Evolutionary conservation across 2,113 vertebrate genomes (phyloP).

Genomic region (Donacobius atricapilla): DNA sequence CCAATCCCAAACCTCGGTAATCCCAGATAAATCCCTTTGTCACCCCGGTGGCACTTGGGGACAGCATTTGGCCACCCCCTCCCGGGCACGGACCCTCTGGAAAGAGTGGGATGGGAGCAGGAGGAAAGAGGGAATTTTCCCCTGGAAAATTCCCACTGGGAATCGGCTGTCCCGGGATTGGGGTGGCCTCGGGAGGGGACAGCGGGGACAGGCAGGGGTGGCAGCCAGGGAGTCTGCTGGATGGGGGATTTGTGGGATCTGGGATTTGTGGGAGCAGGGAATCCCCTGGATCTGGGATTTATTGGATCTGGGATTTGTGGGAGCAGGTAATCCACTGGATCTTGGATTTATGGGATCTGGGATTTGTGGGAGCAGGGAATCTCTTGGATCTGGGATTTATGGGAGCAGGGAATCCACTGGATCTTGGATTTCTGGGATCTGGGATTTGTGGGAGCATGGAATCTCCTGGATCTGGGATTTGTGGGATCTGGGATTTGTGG

Average conservation of each 20-base stretch:
- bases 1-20: fast-evolving
- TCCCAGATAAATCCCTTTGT: not conserved
- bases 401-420: too few species aligned
- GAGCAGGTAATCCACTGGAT: not conserved
- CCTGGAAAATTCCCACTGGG: not conserved
- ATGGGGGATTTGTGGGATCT: not conserved
- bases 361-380: not conserved
- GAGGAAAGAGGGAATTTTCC: not conserved
- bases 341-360: not conserved
- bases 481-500: not conserved
- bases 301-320: too few species aligned
- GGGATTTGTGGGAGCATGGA: not conserved
- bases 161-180: not conserved
- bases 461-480: not conserved
- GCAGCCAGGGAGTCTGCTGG: not conserved
- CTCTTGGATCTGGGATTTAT: not conserved
- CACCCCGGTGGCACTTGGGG: not conserved
- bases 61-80: not conserved
- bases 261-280: not conserved
- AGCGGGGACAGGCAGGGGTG: not conserved
- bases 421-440: too few species aligned
- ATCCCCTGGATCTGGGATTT: too few species aligned
- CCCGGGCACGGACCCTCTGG: not conserved
- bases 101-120: not conserved
- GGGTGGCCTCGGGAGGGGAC: not conserved